Evolutionary conservation across 2,797 vertebrate genomes (phyloP), one percentile per base, ranked within the genome.

Genomic region (Gouania willdenowi): DNA sequence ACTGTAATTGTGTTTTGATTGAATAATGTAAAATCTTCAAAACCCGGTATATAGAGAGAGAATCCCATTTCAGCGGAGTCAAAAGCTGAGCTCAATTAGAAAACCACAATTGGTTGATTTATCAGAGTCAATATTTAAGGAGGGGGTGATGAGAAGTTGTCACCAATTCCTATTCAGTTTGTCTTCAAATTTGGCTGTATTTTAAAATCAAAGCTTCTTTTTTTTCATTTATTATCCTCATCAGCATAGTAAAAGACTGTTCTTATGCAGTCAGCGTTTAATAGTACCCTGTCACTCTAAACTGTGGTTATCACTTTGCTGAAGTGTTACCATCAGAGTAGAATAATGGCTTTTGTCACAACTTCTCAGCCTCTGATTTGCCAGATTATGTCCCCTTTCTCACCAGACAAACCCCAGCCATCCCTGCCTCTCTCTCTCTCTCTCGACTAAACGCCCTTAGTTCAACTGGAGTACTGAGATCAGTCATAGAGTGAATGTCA

Each of bases 271-370:
- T 30, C 32, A 51, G 57, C 57, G 52, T 66, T 38, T 73, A 66
- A 77, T 73, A 77, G 81, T 74, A 62, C 58, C 65, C 66, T 57
- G 70, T 77, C 71, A 72, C 70, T 79, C 54, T 45, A 56, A 43
- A 61, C 61, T 71, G 52, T 45, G 28, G 48, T 66, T 82, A 75
- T 84, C 70, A 79, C 80, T 81, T 82, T 69, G 77, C 64, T 82
- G 41, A 77, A 85, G 71, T 63, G 67, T 66, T 74, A 20, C 32
- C 51, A 32, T 48, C 75, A 55, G 55, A 56, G 41, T 53, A 71
- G 52, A 66, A 77, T 82, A 85, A 84, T 79, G 67, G 58, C 71
- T 49, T 79, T 81, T 65, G 71, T 82, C 79, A 79, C 44, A n/a
- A 5, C 46, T 64, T 54, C 59, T 76, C 71, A 73, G 71, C 38